A percentile compares a stretch with the other conserved stretches of the same genome.
Conservation (phyloP, 2,888 invertebrate species). For the Torymus texanus region DNA sequence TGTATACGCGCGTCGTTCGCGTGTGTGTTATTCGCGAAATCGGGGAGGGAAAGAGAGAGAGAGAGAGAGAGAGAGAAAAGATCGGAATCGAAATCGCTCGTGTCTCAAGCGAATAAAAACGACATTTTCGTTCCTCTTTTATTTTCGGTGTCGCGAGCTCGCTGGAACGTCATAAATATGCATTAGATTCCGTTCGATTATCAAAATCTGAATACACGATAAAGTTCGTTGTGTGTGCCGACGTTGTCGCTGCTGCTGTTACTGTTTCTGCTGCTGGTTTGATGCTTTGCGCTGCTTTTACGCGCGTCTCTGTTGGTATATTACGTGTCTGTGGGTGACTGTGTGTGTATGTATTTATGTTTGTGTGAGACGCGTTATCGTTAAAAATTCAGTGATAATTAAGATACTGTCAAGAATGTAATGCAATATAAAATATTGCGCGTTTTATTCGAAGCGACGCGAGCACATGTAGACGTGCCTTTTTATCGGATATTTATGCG, state of each 20-base stretch:
- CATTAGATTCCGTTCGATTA: constrained; percentile 28
- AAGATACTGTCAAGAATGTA: constrained; percentile 39
- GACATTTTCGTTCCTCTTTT: not conserved
- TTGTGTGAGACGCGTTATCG: constrained; percentile 19
- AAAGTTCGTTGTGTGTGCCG: not conserved
- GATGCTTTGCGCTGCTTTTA: not conserved
- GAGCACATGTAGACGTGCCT: not conserved
- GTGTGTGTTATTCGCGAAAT: constrained; percentile 18
- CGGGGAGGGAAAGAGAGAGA: not conserved
- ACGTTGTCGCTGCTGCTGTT: not conserved
- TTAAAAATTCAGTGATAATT: constrained; percentile 37
- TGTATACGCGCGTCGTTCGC: constrained; percentile 40
- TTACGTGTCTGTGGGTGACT: too few species aligned
- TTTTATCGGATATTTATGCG: constrained; percentile 9
- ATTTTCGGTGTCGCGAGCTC: not conserved
- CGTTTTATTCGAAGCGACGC: constrained; percentile 27
- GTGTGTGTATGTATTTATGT: too few species aligned
- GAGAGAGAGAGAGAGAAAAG: not conserved
- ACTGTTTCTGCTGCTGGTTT: not conserved
- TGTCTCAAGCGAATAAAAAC: not conserved
- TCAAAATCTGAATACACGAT: constrained; percentile 27
- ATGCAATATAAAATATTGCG: constrained; percentile 36
- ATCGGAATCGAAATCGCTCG: constrained; percentile 15
- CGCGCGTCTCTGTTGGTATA: not conserved
- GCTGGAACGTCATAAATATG: constrained; percentile 20